Conservation (phyloP, 2,113 vertebrate genomes). For the Mohoua ochrocephala region DNA sequence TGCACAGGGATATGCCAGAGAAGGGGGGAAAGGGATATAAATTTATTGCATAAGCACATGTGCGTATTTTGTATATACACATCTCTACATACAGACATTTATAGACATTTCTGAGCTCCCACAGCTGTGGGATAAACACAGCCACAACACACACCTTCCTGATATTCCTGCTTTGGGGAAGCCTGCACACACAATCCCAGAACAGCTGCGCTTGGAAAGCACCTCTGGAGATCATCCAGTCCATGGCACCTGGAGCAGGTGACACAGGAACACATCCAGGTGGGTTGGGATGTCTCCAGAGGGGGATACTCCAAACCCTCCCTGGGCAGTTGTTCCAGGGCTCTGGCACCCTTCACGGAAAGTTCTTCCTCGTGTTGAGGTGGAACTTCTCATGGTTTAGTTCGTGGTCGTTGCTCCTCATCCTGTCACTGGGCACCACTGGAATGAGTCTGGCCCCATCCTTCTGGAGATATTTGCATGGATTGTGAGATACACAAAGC, state of each 20-base stretch:
- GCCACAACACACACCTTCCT: background rate
- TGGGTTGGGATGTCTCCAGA: background rate
- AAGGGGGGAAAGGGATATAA: background rate
- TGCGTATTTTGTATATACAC: rapidly evolving
- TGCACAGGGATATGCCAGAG: background rate
- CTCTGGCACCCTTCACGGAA: background rate
- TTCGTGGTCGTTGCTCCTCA: background rate
- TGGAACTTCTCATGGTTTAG: background rate
- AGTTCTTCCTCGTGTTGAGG: background rate
- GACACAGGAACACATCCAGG: background rate
- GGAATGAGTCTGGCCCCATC: no score
- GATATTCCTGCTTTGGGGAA: background rate
- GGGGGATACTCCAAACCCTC: rapidly evolving
- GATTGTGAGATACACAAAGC: background rate
- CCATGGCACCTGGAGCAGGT: background rate
- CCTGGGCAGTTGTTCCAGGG: background rate
- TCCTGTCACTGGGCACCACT: background rate
- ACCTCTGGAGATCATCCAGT: background rate
- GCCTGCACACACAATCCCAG: background rate
- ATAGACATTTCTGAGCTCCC: background rate
- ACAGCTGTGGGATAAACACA: rapidly evolving
- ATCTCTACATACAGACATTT: rapidly evolving
- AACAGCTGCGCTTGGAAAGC: background rate
- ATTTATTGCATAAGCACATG: background rate
- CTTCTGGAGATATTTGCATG: no score